Conservation (phyloP, 2,113 vertebrate species). For the Cyphomyrus plagiostoma region DNA sequence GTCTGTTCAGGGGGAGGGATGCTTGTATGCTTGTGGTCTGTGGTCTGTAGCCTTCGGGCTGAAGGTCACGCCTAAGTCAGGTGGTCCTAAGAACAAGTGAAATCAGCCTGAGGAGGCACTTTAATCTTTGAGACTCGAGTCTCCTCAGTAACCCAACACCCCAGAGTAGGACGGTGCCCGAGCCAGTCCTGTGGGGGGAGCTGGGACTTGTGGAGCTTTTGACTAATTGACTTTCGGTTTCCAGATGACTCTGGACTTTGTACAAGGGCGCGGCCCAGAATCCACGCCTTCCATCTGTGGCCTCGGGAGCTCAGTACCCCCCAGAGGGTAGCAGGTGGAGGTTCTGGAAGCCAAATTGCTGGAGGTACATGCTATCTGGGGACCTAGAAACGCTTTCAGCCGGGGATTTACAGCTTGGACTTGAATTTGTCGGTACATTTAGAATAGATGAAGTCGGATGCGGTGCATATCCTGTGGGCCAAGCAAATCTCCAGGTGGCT, state of each 20-base stretch:
- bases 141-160: background rate
- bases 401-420: background rate
- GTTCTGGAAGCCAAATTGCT: background rate
- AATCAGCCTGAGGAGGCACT: background rate
- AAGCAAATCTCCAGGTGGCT: background rate
- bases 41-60: background rate
- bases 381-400: background rate
- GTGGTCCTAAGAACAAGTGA: background rate
- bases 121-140: background rate
- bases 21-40: background rate
- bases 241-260: slow-evolving; percentile 8
- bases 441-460: background rate
- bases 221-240: background rate
- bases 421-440: background rate
- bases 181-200: background rate
- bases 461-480: background rate
- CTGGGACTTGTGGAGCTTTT: background rate
- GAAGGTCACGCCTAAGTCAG: background rate
- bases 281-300: background rate
- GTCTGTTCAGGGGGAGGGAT: background rate
- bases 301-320: background rate
- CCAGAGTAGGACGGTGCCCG: background rate
- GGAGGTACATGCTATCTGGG: background rate
- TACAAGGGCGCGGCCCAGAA: background rate
- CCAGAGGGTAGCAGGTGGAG: background rate